Percentiles rank a stretch among this genome's conserved stretches.
These are phyloP conservation scores for Drosophila albomicans DNA, from an alignment of 1,140 invertebrate genomes.

Conservation along the genomic window DNA sequence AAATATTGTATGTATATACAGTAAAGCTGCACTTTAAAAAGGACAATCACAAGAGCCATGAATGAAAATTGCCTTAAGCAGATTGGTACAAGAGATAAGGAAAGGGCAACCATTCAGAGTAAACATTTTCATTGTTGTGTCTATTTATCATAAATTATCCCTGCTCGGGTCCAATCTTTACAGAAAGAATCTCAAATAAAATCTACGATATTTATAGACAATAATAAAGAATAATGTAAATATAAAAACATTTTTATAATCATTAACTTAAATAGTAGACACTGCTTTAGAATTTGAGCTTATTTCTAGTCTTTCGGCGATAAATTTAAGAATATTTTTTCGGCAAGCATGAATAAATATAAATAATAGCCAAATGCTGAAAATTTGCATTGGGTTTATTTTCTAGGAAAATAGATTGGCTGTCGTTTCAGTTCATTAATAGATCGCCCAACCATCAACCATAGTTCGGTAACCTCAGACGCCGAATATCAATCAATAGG, in stretches of 20 bases:
- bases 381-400: background rate
- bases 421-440: background rate
- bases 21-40: background rate
- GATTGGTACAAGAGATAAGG: background rate
- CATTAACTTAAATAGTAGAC: background rate
- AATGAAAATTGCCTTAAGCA: slow-evolving; percentile 4
- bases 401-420: background rate
- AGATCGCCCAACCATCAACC: background rate
- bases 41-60: background rate
- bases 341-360: background rate
- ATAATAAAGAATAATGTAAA: background rate
- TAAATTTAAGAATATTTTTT: background rate
- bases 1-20: no score
- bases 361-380: slow-evolving; percentile 1
- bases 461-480: background rate
- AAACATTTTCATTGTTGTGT: slow-evolving; percentile 1
- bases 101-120: background rate
- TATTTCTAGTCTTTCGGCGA: background rate
- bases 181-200: background rate
- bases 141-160: slow-evolving; percentile 14
- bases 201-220: background rate
- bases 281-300: background rate
- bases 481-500: background rate
- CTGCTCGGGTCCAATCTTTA: background rate
- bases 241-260: no score